phyloP scores from a whole-genome alignment of 1,140 invertebrate genomes.

The Orchesella cincta region DNA sequence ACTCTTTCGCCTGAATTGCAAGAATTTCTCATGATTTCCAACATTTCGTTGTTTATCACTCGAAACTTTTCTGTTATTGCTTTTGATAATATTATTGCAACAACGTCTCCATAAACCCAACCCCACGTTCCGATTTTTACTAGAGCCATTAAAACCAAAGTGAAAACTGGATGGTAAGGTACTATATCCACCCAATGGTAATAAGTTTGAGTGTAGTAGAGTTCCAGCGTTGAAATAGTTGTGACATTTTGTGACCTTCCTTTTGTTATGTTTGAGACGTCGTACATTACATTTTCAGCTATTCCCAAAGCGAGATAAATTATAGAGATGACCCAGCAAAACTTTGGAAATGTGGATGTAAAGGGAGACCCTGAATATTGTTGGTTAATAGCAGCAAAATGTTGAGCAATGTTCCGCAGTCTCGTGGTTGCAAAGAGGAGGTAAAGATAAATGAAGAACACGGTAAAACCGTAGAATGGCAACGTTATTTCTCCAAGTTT shows the following conservation, averaged over 20 bases:
- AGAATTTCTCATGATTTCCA: neutral
- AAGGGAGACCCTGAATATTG: neutral
- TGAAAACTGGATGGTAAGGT: neutral
- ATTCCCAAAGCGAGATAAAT: neutral
- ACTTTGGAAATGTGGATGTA: neutral
- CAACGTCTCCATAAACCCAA: neutral
- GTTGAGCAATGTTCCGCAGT: neutral
- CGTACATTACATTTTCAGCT: neutral
- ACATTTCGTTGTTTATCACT: neutral
- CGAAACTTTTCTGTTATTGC: neutral
- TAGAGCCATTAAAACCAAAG: neutral
- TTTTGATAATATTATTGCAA: neutral
- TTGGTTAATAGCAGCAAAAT: neutral
- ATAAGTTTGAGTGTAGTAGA: neutral
- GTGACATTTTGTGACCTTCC: neutral
- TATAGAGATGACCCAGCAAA: neutral
- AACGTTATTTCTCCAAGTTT: neutral
- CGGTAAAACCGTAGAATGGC: neutral
- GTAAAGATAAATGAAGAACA: conserved; percentile 4
- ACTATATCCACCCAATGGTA: neutral
- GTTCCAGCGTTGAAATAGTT: neutral
- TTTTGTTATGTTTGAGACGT: neutral
- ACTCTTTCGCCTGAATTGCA: neutral
- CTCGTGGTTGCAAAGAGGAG: neutral
- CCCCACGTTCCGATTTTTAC: neutral